Evolutionary conservation across 2,888 invertebrate species (phyloP), one percentile per base, ranked within the genome.

Genomic region (Antheraea yamamai): DNA sequence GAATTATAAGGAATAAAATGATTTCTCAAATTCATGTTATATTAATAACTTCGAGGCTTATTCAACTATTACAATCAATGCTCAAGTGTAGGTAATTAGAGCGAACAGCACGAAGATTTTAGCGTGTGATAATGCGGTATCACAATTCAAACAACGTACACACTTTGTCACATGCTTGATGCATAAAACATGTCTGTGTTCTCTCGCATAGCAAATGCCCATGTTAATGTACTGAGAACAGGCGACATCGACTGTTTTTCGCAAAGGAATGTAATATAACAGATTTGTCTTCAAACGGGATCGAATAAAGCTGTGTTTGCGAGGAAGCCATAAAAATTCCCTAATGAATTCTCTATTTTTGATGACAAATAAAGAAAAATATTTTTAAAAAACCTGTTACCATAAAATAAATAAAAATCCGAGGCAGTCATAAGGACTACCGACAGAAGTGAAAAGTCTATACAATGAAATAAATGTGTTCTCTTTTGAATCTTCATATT

Each of bases 151-250:
- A 2, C 64, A 30, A 66, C 64, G 64, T 66, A 16, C 4, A 66
- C 64, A 66, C 30, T 66, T 66, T 66, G 64, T 66, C 64, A 66
- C 64, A 66, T 30, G 64, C 30, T 66, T 66, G 64, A 66, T 66
- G 64, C 30, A 66, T 66, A 66, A 66, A 30, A 66, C 64, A 66
- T 66, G 26, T 26, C 64, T 30, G 14, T 66, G 26, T 26, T 30
- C 64, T 26, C 30, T 66, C 30, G 64, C 26, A 66, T 66, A 66
- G 64, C 64, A 66, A 66, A 66, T 12, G 64, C 30, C 16, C 30
- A 30, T 66, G 30, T 66, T 66, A 66, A 66, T 26, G 64, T 20
- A 66, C 64, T 20, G 30, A 30, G 64, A 66, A 66, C 20, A 66
- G 64, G 30, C 64, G 30, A 26, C 64, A 16, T 30, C 64, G 30